Percentiles rank a stretch among this genome's conserved stretches.
Evolutionary conservation across 2,113 vertebrate species (phyloP).

Genomic region (Perognathus longimembris): DNA sequence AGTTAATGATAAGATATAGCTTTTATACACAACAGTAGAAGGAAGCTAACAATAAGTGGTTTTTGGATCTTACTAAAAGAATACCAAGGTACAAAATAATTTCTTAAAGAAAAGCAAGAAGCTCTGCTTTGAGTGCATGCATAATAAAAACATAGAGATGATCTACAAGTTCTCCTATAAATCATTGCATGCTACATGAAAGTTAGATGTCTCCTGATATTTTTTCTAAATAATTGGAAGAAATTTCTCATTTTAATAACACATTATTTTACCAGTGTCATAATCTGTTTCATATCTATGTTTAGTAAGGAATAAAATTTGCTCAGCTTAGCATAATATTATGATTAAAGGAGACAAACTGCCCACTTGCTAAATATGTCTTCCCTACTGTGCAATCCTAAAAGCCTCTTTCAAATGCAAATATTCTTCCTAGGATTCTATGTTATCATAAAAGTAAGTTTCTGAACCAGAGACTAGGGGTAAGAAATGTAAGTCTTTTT

Average conservation of each 20-base stretch:
- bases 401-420: neutral
- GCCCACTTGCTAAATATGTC: conserved; percentile 59
- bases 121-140: conserved; percentile 37
- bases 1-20: neutral
- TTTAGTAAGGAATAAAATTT: conserved; percentile 59
- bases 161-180: conserved; percentile 39
- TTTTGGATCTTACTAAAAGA: conserved; percentile 9
- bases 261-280: conserved; percentile 56
- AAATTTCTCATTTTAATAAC: conserved; percentile 65
- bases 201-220: neutral
- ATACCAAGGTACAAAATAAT: conserved; percentile 10
- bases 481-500: neutral
- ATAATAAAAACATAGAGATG: neutral
- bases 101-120: conserved; percentile 24
- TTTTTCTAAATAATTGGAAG: conserved; percentile 53
- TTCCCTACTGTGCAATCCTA: conserved; percentile 28
- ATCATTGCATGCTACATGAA: conserved; percentile 22
- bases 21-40: neutral
- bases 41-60: neutral
- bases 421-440: neutral
- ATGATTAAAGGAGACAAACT: conserved; percentile 62
- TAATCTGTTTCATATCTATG: conserved; percentile 68
- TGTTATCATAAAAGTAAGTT: neutral
- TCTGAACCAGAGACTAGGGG: neutral
- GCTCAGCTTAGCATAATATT: conserved; percentile 53